These are phyloP conservation scores for Formica exsecta DNA, from an alignment of 1,140 invertebrate species.

Conservation along the genomic window DNA sequence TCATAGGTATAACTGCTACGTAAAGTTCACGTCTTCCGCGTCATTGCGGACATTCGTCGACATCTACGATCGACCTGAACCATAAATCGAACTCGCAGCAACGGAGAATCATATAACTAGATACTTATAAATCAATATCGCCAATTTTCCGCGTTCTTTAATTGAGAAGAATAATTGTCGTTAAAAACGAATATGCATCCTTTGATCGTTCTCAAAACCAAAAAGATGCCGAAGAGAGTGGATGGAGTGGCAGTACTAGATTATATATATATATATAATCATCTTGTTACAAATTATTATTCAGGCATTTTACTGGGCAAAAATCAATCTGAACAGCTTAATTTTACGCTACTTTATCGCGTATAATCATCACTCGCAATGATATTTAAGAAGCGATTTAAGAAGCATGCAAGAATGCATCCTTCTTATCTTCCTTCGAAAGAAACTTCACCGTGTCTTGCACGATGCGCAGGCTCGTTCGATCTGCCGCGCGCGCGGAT, in stretches of 20 bases:
- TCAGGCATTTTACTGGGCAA: background rate
- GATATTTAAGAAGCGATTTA: slow-evolving; percentile 30
- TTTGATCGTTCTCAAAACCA: background rate
- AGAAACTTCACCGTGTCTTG: slow-evolving; percentile 36
- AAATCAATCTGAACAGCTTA: slow-evolving; percentile 25
- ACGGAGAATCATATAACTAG: slow-evolving; percentile 39
- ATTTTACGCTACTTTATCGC: slow-evolving; percentile 12
- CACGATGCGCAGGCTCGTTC: slow-evolving; percentile 29
- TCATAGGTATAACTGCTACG: slow-evolving; percentile 67
- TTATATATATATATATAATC: background rate
- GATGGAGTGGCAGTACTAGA: background rate
- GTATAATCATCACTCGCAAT: slow-evolving; percentile 36
- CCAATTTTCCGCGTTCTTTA: slow-evolving; percentile 42
- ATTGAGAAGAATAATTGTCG: background rate
- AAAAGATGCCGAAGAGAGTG: background rate
- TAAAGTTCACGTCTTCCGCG: slow-evolving; percentile 78
- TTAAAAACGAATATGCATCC: background rate
- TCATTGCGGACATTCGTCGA: slow-evolving; percentile 73
- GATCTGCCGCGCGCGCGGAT: slow-evolving; percentile 34
- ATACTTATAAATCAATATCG: slow-evolving; percentile 56
- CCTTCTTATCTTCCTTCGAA: background rate
- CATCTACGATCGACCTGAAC: slow-evolving; percentile 28
- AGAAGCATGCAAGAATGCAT: slow-evolving; percentile 17
- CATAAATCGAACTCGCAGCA: slow-evolving; percentile 60
- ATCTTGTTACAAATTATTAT: slow-evolving; percentile 2